Evolutionary conservation across 2,888 invertebrate genomes (phyloP), one percentile per base, ranked within the genome.

Genomic region (Tipula unca): DNA sequence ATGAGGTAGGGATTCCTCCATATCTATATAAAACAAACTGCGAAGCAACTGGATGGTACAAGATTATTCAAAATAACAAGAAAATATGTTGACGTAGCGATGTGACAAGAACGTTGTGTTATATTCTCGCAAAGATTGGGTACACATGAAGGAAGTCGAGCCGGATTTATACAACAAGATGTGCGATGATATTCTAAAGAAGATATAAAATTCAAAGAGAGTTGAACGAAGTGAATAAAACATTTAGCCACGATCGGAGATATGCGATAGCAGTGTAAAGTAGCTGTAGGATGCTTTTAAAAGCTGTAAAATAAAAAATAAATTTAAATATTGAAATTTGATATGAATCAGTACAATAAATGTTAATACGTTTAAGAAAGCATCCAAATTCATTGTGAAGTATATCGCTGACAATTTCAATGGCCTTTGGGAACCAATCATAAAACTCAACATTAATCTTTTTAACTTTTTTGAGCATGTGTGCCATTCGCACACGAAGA

Each of bases 221-320:
- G 39, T 13, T 10, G 39, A 10, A 39, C 10, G 0, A 13, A 39
- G 13, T 13, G 10, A 6, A 35, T 35, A 3, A 35, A 4, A 35
- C 8, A 10, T 13, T 69, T 69, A 69, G 3, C 3, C 25, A 8
- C 25, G 20, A 25, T 25, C 13, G 13, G 48, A 20, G 3, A 85
- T 25, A 14, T 85, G 82, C 29, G 82, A 29, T 29, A 86, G 35
- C 25, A 86, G 85, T 1, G 86, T 86, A n/a, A 85, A 85, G 32
- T 86, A 86, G 82, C 86, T 86, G 29, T 86, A 86, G 13, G 86
- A 82, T 42, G 86, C 86, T 85, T 85, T 85, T n/a, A 86, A 85
- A 36, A 86, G 85, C 82, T 42, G 20, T 17, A 86, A 69, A 69
- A 25, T 17, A 6, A 1, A 69, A 69, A 82, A 29, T 10, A 35